Base-by-base conservation (phyloP, 2,797 vertebrate genomes). In the Poeciliopsis infans region DNA sequence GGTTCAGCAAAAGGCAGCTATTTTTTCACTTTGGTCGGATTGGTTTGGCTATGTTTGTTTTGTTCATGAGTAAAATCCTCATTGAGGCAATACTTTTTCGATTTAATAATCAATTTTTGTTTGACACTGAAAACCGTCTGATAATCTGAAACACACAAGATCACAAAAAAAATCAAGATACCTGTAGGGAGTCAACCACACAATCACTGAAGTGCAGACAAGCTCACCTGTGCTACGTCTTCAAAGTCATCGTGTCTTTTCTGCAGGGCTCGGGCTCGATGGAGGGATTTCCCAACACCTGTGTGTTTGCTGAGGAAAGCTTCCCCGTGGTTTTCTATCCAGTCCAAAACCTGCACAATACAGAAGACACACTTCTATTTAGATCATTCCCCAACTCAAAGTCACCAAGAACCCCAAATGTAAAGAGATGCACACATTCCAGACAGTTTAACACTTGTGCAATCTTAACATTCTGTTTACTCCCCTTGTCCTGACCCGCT, bases 281-380 rank as follows among this genome's bases (percentile, higher is more conserved):
- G 98, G 1, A 99, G 95, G 1, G 98, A 99, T 73, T 99, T 99
- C 71, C 98, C 98, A 11, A 99, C 98, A 0, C 98, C 98, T 0
- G 97, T 99, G 83, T 99, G 98, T 82, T 99, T 99, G 91, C 98
- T 98, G 86, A 99, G 97, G 85, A 99, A 99, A 12, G 98, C 98
- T 94, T 99, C 98, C 46, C 98, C 98, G 0, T 99, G 98, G 94
- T 99, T 99, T 89, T 99, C 98, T 28, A 99, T 99, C 98, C 98
- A 99, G 91, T 99, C 98, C 95, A 99, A 94, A 79, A 99, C 98
- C 98, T 99, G 86, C 5, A 75, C 0, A 10, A 76, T 41, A 61
- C 88, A 57, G 4, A 83, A 7, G 74, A 83, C 43, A 83, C 82
- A 45, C 43, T 59, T 28, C 23, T 23, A 68, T 23, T 39, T 33